Conservation (phyloP, 2,888 invertebrate genomes). For the Hoplodrina ambigua region DNA sequence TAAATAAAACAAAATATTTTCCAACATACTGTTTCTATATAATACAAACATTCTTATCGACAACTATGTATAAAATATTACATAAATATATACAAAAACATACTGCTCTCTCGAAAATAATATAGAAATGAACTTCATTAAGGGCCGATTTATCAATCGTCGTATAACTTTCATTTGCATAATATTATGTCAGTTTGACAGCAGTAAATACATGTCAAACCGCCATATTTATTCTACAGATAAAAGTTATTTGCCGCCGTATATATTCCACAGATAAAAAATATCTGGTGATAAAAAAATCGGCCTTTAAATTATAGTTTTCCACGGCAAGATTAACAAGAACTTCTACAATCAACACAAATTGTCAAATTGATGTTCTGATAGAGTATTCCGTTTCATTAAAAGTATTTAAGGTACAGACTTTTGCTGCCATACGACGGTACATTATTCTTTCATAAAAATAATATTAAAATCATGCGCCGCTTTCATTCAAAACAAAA, state of each 20-base stretch:
- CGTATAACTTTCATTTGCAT: not conserved
- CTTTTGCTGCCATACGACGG: too few relatives aligned
- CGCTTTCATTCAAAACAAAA: too few relatives aligned
- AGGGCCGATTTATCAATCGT: not conserved
- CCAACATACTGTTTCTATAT: conserved; percentile 49
- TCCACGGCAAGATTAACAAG: not conserved
- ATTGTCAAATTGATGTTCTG: not conserved
- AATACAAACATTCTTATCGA: conserved; percentile 64
- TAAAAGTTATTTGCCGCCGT: not conserved
- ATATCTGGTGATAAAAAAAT: not conserved
- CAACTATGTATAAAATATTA: conserved; percentile 55
- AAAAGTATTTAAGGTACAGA: too few relatives aligned
- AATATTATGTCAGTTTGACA: too few relatives aligned
- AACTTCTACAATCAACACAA: not conserved
- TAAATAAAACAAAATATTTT: not conserved
- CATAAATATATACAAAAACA: conserved; percentile 61
- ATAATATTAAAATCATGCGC: too few relatives aligned
- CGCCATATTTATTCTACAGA: not conserved
- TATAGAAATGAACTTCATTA: conserved; percentile 23
- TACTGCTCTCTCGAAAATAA: conserved; percentile 41
- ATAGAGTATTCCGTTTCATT: not conserved
- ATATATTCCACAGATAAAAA: not conserved
- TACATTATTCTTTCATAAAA: too few relatives aligned
- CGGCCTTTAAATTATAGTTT: not conserved
- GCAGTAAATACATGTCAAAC: too few relatives aligned